phyloP scores from a whole-genome alignment of 2,797 vertebrate species.

The Adelosebastes latens region DNA sequence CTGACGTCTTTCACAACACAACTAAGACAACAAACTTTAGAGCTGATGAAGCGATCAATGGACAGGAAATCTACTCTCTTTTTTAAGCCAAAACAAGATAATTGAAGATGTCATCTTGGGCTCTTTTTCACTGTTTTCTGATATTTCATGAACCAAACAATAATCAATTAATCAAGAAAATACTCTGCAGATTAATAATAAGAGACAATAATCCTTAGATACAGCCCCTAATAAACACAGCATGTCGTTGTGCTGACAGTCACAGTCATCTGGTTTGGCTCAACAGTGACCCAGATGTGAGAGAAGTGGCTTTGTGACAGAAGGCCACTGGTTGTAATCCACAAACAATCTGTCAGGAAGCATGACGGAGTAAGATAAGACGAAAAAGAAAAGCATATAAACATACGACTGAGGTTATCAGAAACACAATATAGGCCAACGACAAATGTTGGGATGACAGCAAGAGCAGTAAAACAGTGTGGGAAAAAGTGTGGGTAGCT shows the following conservation, averaged over 20 bases:
- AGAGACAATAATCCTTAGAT: background rate
- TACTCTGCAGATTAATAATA: background rate
- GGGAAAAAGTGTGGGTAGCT: background rate
- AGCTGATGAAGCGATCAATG: background rate
- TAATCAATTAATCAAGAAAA: background rate
- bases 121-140: background rate
- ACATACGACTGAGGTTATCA: background rate
- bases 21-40: background rate
- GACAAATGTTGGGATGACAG: background rate
- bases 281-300: slow-evolving; percentile 18
- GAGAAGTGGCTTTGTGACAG: slow-evolving; percentile 11
- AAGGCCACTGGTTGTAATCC: slow-evolving; percentile 29
- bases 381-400: background rate
- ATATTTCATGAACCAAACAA: background rate
- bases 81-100: background rate
- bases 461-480: background rate
- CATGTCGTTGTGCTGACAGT: background rate
- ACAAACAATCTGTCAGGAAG: slow-evolving; percentile 45
- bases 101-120: background rate
- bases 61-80: background rate
- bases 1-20: background rate
- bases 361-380: slow-evolving; percentile 19
- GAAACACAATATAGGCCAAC: background rate
- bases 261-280: background rate
- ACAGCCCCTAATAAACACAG: background rate